phyloP scores from a whole-genome alignment of 2,113 vertebrate genomes.

The Australoheros scitulus region DNA sequence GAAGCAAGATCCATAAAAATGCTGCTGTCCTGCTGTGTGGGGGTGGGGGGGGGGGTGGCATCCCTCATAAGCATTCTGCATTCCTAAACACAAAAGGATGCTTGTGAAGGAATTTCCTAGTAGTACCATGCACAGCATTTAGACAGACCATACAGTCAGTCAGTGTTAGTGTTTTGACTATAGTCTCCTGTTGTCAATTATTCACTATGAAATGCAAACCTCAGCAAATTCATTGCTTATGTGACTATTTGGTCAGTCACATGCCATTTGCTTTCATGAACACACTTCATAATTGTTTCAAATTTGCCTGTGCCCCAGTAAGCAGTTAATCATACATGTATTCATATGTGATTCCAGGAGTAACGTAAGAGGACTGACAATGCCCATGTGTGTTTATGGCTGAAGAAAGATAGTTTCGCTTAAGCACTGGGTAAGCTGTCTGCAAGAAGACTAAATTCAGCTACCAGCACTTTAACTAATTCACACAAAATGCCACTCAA shows the following conservation, averaged over 20 bases:
- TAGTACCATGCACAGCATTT: slow-evolving; percentile 35
- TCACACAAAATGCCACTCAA: background rate
- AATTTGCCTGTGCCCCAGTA: background rate
- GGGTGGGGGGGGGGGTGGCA: background rate
- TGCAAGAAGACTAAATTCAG: background rate
- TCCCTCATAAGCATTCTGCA: slow-evolving; percentile 16
- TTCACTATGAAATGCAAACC: background rate
- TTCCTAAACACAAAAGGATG: slow-evolving; percentile 66
- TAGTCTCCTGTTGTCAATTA: background rate
- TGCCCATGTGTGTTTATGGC: background rate
- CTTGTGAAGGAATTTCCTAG: slow-evolving; percentile 59
- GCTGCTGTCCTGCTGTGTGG: slow-evolving; percentile 30
- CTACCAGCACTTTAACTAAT: background rate
- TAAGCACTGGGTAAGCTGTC: background rate
- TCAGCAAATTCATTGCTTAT: background rate
- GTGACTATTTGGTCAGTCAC: background rate
- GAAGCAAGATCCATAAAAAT: slow-evolving; percentile 14
- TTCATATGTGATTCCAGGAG: background rate
- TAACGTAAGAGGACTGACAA: background rate
- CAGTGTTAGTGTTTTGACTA: background rate
- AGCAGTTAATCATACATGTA: background rate
- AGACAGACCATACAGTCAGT: slow-evolving; percentile 14
- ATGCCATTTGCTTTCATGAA: background rate
- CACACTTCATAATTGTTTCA: background rate
- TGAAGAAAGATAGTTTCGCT: background rate